Base-by-base conservation (phyloP, 2,888 invertebrate genomes). In the Adelognathus sp. region DNA sequence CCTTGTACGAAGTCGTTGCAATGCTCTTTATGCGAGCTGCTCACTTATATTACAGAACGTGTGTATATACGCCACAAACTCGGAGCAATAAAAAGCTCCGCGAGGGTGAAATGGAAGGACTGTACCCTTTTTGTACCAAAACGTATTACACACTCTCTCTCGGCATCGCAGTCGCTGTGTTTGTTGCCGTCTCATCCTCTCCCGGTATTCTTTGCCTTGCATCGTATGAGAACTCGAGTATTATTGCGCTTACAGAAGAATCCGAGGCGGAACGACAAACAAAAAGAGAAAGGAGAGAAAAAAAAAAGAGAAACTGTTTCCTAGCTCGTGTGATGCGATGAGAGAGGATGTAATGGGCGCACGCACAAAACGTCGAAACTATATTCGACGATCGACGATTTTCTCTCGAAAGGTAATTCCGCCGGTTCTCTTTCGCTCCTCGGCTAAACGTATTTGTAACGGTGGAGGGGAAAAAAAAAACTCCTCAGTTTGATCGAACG, bases 401-500 rank as follows among this genome's bases (percentile, higher is more conserved):
- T 39, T 58, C 44, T 44, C 31, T n/a, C n/a, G n/a, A n/a, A 18
- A 50, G 36, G 11, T 31, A 11, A 31, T 24, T 56, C 11, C 24
- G 2, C 46, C 3, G 39, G 16, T 50, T 36, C 21, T 24, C 46
- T 7, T 29, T 11, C 50, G 24, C 24, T n/a, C n/a, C n/a, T n/a
- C n/a, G n/a, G n/a, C 50, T 21, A n/a, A 11, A 5, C 18, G 14
- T 36, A 16, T 9, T 11, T 33, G 36, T 36, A 27, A 4, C 18
- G 58, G 29, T n/a, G n/a, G n/a, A n/a, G n/a, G n/a, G n/a, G n/a
- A n/a, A n/a, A n/a, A n/a, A n/a, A n/a, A n/a, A 41, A 77, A 67
- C 61, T 72, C 44, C 16, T 44, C 52, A 60, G 50, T 71, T 66
- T 33, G 33, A 66, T 73, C 9, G 56, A 69, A 50, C 56, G 56